Base-by-base conservation (phyloP, 1,140 invertebrate species). In the Ceratina japonica region DNA sequence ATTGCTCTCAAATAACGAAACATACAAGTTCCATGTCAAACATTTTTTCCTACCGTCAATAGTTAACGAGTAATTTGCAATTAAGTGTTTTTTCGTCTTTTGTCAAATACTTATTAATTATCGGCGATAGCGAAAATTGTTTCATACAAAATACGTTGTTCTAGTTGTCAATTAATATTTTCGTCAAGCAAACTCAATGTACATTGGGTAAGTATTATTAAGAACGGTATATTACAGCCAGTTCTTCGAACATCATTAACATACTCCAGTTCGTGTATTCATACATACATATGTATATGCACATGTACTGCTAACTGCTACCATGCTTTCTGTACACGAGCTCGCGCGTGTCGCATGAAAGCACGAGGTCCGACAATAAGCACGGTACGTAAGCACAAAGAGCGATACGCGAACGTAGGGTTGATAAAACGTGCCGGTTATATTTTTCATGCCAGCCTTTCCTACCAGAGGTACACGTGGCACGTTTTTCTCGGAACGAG, bases 201-300 rank as follows among this genome's bases (percentile, higher is more conserved):
- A n/a, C 27, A 5, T 37, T 54, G 12, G 59, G 10, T 15, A 62
- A n/a, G 24, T 63, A 65, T 63, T 73, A 58, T 73, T 73, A 37
- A 54, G 27, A 59, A 20, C 49, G 56, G 49, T 24, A 13, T 22
- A 13, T 22, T 69, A 77, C 85, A 82, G 75, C 84, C 75, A 80
- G 74, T 71, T 86, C 49, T 27, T 64, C 65, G 87, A 88, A 87
- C 88, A 86, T 87, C 88, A 87, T 90, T 90, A 89, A 87, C 88
- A 89, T 89, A 90, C 75, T 75, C 75, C 75, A 81, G 84, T 80
- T 86, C 86, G 86, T 84, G 27, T 31, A 31, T 31, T 31, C 27
- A 31, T 31, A 31, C 27, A 31, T 31, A 31, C 4, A 31, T 31
- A 4, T 31, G 4, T 31, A 4, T 31, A 87, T 89, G 87, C 87